phyloP scores from a whole-genome alignment of 2,888 invertebrate genomes.

The Cheilosia scutellata region DNA sequence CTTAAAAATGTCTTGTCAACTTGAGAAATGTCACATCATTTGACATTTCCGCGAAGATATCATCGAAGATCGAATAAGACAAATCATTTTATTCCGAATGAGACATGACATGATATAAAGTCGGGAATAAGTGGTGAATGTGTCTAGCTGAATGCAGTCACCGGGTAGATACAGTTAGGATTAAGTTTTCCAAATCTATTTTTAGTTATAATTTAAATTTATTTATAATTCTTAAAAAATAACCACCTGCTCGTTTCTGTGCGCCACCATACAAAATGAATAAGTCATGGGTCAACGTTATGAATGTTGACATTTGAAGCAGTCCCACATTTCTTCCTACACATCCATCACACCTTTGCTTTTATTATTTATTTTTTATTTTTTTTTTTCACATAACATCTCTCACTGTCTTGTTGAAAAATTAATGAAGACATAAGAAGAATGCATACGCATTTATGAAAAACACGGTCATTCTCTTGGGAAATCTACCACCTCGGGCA shows the following conservation, averaged over 20 bases:
- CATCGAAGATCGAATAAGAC: too few species aligned
- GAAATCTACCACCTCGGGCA: slow-evolving; percentile 8
- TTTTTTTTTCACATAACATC: background rate
- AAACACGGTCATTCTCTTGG: slow-evolving; percentile 17
- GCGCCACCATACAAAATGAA: background rate
- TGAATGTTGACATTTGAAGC: slow-evolving; percentile 14
- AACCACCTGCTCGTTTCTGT: too few species aligned
- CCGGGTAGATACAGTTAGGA: background rate
- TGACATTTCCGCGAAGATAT: too few species aligned
- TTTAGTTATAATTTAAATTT: background rate
- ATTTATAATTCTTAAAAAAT: too few species aligned
- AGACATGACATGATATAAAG: too few species aligned
- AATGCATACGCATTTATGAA: background rate
- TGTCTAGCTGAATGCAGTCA: slow-evolving; percentile 3
- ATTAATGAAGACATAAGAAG: slow-evolving; percentile 14
- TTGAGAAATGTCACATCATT: too few species aligned
- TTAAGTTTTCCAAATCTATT: too few species aligned
- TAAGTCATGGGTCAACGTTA: slow-evolving; percentile 11
- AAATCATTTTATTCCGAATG: too few species aligned
- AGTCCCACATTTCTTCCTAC: slow-evolving; percentile 1
- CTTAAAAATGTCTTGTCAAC: too few species aligned
- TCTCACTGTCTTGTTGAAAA: slow-evolving; percentile 7
- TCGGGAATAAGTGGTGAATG: too few species aligned
- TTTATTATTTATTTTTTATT: slow-evolving; percentile 4
- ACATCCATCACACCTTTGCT: background rate